Percentiles rank a stretch among this genome's conserved stretches.
phyloP scores from a whole-genome alignment of 2,113 vertebrate species.

The Lamprologus sp. region DNA sequence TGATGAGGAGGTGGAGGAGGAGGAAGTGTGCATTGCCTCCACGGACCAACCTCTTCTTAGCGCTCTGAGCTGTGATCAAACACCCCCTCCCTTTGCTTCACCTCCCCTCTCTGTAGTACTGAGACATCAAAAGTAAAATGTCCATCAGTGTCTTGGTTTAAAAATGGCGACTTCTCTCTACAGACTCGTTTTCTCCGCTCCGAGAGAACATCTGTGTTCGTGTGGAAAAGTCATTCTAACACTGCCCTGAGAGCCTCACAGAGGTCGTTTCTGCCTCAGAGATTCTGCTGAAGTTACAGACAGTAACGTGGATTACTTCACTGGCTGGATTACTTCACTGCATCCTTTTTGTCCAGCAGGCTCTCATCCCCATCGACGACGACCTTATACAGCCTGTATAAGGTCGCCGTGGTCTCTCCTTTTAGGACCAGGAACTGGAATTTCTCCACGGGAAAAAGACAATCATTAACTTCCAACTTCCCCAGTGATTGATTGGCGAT shows the following conservation, averaged over 20 bases:
- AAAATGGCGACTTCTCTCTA: neutral
- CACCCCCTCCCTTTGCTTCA: neutral
- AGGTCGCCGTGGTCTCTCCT: rapidly evolving
- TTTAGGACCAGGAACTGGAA: neutral
- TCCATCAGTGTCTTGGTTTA: neutral
- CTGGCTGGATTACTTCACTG: neutral
- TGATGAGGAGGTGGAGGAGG: neutral
- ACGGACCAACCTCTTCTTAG: neutral
- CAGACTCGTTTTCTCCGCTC: neutral
- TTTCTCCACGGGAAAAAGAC: neutral
- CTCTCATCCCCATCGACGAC: rapidly evolving
- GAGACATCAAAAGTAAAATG: neutral
- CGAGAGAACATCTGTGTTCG: neutral
- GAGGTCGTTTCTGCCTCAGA: neutral
- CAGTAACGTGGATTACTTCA: rapidly evolving
- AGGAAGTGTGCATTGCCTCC: neutral
- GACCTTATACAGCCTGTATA: too few relatives aligned
- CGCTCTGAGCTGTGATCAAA: neutral
- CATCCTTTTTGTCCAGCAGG: neutral
- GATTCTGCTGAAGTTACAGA: neutral
- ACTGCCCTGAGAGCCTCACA: neutral
- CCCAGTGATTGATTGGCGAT: neutral
- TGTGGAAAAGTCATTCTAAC: neutral
- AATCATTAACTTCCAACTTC: neutral
- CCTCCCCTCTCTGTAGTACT: neutral